phyloP scores from a whole-genome alignment of 2,113 vertebrate species.

The Tor tambroides region DNA sequence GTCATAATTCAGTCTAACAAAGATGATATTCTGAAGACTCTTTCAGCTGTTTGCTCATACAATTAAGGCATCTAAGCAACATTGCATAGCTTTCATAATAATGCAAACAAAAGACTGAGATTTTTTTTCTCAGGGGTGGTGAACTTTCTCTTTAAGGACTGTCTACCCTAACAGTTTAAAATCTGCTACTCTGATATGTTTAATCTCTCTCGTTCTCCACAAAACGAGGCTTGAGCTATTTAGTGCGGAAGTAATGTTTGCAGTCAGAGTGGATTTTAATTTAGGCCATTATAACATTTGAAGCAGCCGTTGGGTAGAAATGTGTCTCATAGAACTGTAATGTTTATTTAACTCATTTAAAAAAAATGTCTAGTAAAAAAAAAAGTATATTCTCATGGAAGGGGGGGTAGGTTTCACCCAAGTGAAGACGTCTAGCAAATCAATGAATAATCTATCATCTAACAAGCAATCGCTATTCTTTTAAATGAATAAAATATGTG shows the following conservation, averaged over 20 bases:
- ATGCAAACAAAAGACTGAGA: neutral
- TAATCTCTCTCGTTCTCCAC: neutral
- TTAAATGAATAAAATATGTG: slow-evolving; percentile 63
- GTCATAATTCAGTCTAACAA: neutral
- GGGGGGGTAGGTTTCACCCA: slow-evolving; percentile 33
- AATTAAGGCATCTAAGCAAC: neutral
- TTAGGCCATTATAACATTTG: slow-evolving; percentile 2
- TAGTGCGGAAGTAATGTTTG: slow-evolving; percentile 22
- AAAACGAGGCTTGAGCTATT: neutral
- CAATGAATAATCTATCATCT: slow-evolving; percentile 70
- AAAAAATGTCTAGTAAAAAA: neutral
- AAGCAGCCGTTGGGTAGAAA: neutral
- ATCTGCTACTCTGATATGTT: neutral
- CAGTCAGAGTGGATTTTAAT: slow-evolving; percentile 11
- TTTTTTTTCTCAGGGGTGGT: neutral
- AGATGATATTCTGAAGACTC: neutral
- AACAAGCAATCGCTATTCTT: slow-evolving; percentile 54
- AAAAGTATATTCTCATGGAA: neutral
- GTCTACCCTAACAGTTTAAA: neutral
- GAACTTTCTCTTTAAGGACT: neutral
- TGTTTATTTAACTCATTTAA: slow-evolving; percentile 2
- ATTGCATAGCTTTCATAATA: neutral
- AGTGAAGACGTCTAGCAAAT: slow-evolving; percentile 50
- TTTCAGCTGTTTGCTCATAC: neutral
- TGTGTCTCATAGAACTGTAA: neutral